phyloP scores from a whole-genome alignment of 1,140 invertebrate species.

The Heliconius nattereri region DNA sequence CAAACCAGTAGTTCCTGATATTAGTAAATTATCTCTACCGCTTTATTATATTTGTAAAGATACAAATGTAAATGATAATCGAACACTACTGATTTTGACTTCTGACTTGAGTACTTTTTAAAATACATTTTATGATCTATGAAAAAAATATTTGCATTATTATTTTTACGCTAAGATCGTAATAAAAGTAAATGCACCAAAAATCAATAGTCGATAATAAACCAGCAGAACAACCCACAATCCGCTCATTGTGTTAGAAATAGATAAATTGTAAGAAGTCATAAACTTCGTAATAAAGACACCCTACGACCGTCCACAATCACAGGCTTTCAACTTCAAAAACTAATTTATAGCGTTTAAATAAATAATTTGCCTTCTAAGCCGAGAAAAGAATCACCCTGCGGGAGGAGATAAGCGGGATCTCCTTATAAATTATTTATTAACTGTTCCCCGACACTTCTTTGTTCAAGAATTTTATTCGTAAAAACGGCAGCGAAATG shows the following conservation, averaged over 20 bases:
- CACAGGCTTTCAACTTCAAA: slow-evolving; percentile 19
- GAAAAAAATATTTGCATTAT: too few relatives aligned
- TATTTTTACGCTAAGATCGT: too few relatives aligned
- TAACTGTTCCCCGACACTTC: slow-evolving; percentile 47
- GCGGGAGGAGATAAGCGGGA: slow-evolving; percentile 47
- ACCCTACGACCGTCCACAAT: slow-evolving; percentile 13
- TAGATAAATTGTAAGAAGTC: not conserved
- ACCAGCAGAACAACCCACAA: not conserved
- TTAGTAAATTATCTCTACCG: too few relatives aligned
- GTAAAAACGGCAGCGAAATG: slow-evolving; percentile 37
- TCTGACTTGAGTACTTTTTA: too few relatives aligned
- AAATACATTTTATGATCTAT: too few relatives aligned
- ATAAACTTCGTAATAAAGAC: slow-evolving; percentile 16
- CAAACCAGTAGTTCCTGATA: too few relatives aligned
- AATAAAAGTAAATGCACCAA: not conserved
- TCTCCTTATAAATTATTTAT: slow-evolving; percentile 56
- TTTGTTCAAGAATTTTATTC: slow-evolving; percentile 48
- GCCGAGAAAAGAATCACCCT: slow-evolving; percentile 43
- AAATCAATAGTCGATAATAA: not conserved
- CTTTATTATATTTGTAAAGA: too few relatives aligned
- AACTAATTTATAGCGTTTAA: slow-evolving; percentile 39
- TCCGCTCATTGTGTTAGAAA: not conserved
- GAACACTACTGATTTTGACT: too few relatives aligned
- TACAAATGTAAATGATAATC: too few relatives aligned
- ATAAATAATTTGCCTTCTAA: slow-evolving; percentile 41